Base-by-base conservation (phyloP, 2,113 vertebrate genomes). In the Prionailurus viverrinus region DNA sequence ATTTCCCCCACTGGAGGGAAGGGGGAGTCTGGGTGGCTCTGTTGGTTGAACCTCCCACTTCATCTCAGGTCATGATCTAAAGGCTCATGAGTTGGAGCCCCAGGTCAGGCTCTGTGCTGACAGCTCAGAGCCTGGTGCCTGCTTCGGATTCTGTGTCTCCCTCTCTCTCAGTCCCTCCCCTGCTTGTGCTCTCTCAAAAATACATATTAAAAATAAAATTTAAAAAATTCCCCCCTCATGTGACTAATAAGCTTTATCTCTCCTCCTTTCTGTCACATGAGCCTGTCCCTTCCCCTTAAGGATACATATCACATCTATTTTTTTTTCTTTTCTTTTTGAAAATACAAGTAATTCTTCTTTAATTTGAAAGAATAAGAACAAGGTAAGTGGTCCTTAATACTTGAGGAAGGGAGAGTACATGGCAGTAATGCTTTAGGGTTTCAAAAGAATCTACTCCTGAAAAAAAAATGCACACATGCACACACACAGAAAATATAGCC, bases 331-430 rank as follows among this genome's bases (percentile, higher is more conserved):
- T 63, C 6, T 41, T 19, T 23, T 81, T 71, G 1, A 78, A 48
- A 91, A 10, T 23, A 1, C 0, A 73, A 3, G 14, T 79, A 61
- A 63, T 21, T 92, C 12, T 92, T 95, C 29, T 87, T 10, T n/a
- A 61, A 85, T 88, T 85, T 13, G 3, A 79, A 85, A 88, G 13
- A 21, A 29, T 4, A 53, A 61, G 1, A 21, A 29, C 6, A 53
- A 61, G 1, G 12, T 85, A 11, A 91, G 10, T 25, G 1, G 4
- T 27, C 31, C 5, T 89, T 83, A 39, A 78, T 45, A 83, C 13
- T 33, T 78, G 10, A 8, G 9, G 12, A 2, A 45, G 0, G 1
- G 16, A 55, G 2, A 4, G 1, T 66, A 58, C 21, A 15, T 21
- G 2, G 6, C 63, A 29, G 2, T 78, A 81, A 53, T 19, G 76